Base-by-base conservation (phyloP, 2,797 vertebrate species). In the Acipenser oxyrinchus region DNA sequence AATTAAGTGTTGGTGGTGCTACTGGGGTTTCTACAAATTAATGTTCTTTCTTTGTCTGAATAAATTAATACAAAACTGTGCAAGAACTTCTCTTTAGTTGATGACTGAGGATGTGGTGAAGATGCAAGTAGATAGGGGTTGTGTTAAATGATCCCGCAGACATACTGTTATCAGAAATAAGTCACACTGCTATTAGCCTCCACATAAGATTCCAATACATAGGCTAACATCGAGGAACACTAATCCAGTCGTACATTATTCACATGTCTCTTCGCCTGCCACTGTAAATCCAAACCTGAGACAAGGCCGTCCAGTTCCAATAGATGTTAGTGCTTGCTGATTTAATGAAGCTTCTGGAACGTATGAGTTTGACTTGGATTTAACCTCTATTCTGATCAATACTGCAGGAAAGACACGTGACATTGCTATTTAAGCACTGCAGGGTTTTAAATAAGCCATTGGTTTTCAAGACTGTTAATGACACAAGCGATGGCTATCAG, bases 261-360 rank as follows among this genome's bases (percentile, higher is more conserved):
- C 11, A 58, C 2, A 58, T 37, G 2, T 3, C 23, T 58, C 13
- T 10, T 6, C 3, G 55, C 6, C 12, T 58, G 55, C 55, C 55
- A n/a, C 12, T 58, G 55, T 58, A 58, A 58, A 58, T 58, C 55
- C 55, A n/a, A 58, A 58, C 6, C 11, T 58, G 23, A 58, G 55
- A 58, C 11, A 58, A 58, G 12, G 12, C 12, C 12, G 12, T 58
- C 6, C 55, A n/a, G 7, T n/a, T 58, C 55, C 55, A 10, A 7
- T n/a, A 12, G 55, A 58, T 58, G 55, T 58, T n/a, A 58, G 55
- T 6, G 9, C 55, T n/a, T 3, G 55, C 55, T 58, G 55, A 37
- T 58, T 58, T 58, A 58, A 58, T 58, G 55, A 58, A n/a, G 6
- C 55, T 58, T 11, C 9, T 58, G 23, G 13, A 58, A 58, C 6